These are phyloP conservation scores for Coryphaenoides rupestris DNA, from an alignment of 2,113 vertebrate genomes.

Conservation along the genomic window DNA sequence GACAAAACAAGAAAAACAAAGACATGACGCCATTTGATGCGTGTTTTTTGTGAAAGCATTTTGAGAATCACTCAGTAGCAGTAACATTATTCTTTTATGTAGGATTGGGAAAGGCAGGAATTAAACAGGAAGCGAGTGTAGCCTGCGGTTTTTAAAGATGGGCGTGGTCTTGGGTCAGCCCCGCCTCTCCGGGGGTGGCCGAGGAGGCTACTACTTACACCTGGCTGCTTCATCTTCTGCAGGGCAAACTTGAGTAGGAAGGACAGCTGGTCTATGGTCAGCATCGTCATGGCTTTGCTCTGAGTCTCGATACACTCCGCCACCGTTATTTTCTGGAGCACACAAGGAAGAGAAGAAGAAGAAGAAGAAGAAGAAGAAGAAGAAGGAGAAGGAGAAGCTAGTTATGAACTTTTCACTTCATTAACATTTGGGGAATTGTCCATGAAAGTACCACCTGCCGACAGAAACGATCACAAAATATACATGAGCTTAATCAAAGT, in stretches of 20 bases:
- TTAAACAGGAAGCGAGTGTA: conserved; percentile 9
- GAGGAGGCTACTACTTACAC: conserved; percentile 83
- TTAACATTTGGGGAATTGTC: no score
- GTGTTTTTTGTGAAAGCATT: conserved; percentile 20
- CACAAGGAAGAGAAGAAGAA: conserved; percentile 34
- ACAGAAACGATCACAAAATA: no score
- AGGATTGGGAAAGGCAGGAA: conserved; percentile 4
- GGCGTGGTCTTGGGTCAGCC: conserved; percentile 6
- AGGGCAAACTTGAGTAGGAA: conserved; percentile 99
- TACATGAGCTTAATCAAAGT: no score
- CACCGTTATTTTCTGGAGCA: conserved; percentile 95
- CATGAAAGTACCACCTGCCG: no score
- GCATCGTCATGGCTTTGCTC: conserved; percentile 99
- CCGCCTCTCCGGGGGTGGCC: neutral
- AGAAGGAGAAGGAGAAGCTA: neutral
- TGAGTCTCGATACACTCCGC: conserved; percentile 99
- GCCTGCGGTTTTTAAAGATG: conserved; percentile 2
- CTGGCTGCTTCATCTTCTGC: conserved; percentile 99
- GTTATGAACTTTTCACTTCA: no score
- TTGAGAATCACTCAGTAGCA: conserved; percentile 24
- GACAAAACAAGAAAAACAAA: neutral
- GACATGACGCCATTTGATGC: conserved; percentile 23
- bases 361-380: conserved; percentile 28
- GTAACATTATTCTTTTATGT: no score
- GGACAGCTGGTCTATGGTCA: conserved; percentile 93